phyloP scores from a whole-genome alignment of 2,888 invertebrate species.

The Drosophila acutilabella region DNA sequence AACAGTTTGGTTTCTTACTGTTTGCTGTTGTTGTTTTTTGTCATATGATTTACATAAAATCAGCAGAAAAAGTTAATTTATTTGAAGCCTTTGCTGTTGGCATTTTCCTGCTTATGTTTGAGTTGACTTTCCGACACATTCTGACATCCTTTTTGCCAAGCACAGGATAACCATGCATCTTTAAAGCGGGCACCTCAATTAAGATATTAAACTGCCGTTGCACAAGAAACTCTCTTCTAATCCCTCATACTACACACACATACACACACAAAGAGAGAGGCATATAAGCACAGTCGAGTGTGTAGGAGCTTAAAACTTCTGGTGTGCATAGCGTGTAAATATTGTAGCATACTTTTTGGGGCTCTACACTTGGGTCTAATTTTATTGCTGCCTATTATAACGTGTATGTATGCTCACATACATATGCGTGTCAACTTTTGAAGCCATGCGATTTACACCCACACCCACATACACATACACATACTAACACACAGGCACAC shows the following conservation, averaged over 20 bases:
- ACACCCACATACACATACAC: conserved; percentile 18
- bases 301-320: conserved; percentile 51
- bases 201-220: conserved; percentile 74
- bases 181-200: conserved; percentile 76
- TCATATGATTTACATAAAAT: conserved; percentile 79
- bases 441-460: conserved; percentile 69
- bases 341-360: conserved; percentile 69
- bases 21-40: conserved; percentile 36
- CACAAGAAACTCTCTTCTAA: conserved; percentile 17
- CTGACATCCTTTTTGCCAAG: conserved; percentile 22
- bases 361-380: conserved; percentile 63
- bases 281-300: not conserved
- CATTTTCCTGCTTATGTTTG: conserved; percentile 41
- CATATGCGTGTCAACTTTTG: conserved; percentile 76
- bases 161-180: conserved; percentile 53
- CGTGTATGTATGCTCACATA: conserved; percentile 18
- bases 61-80: conserved; percentile 78
- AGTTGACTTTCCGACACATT: conserved; percentile 48
- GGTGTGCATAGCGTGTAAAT: conserved; percentile 63
- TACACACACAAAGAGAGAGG: conserved; percentile 1
- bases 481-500: conserved; percentile 18
- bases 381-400: conserved; percentile 74
- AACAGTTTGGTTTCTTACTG: conserved; percentile 27
- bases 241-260: conserved; percentile 11
- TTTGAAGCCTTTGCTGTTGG: conserved; percentile 73